Conservation (phyloP, 2,113 vertebrate species). For the Cynocephalus volans region DNA sequence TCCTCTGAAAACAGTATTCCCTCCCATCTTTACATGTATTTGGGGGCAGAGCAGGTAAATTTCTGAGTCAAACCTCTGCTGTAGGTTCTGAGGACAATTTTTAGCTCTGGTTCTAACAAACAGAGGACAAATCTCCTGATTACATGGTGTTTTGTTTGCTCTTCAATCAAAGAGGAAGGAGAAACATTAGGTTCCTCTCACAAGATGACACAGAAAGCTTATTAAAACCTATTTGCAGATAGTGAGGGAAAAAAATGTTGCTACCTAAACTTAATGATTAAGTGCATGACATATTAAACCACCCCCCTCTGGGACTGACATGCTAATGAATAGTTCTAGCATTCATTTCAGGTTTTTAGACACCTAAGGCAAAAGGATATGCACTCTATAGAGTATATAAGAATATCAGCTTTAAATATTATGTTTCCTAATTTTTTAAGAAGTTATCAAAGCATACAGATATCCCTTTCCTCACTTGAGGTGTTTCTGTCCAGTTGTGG, state of each 20-base stretch:
- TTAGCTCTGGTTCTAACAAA: neutral
- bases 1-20: neutral
- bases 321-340: neutral
- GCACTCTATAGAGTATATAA: neutral
- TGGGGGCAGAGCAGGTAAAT: neutral
- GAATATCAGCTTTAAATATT: neutral
- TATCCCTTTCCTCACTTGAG: neutral
- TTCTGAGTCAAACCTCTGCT: neutral
- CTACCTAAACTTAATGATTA: conserved; percentile 13
- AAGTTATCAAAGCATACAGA: neutral
- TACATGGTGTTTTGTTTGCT: neutral
- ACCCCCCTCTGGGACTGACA: neutral
- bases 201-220: neutral
- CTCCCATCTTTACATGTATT: neutral
- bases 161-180: neutral
- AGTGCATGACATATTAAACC: neutral
- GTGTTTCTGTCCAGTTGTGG: neutral
- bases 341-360: neutral
- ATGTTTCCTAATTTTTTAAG: conserved; percentile 16
- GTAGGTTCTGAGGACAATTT: conserved; percentile 10
- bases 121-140: neutral
- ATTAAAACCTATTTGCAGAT: neutral
- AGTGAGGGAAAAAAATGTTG: neutral
- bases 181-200: neutral
- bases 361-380: neutral